Evolutionary conservation across 2,113 vertebrate genomes (phyloP).

Genomic region (Salvelinus alpinus): DNA sequence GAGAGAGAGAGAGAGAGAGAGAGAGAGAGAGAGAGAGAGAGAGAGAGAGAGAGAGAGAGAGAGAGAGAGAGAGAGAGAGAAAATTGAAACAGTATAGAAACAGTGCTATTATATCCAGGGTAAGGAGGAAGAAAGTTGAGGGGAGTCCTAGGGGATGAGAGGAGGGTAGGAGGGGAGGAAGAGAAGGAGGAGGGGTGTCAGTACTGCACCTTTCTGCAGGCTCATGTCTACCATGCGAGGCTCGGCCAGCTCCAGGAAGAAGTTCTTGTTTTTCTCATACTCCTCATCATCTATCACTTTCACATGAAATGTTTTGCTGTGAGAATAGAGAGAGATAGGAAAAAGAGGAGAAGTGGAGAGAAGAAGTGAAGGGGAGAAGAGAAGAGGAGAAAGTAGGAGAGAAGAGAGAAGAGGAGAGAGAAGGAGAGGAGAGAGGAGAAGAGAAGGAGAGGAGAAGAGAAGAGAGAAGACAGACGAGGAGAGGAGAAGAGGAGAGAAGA

Average conservation of each 20-base stretch:
- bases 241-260: constrained; percentile 99
- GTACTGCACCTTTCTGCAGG: constrained; percentile 78
- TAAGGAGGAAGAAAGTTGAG: neutral
- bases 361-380: neutral
- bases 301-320: constrained; percentile 98
- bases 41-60: neutral
- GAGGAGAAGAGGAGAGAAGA: too few relatives aligned
- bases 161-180: too few relatives aligned
- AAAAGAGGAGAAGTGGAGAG: constrained; percentile 25
- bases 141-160: neutral
- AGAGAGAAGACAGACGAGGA: neutral
- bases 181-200: neutral
- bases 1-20: too few relatives aligned
- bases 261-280: constrained; percentile 99
- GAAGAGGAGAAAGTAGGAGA: too few relatives aligned
- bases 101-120: neutral
- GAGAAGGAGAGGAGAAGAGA: constrained; percentile 31
- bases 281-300: constrained; percentile 99
- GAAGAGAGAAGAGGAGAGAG: too few relatives aligned
- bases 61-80: neutral
- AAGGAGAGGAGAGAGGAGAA: constrained; percentile 28
- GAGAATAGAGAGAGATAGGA: constrained; percentile 75
- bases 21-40: neutral
- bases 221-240: constrained; percentile 85
- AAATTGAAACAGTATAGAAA: too few relatives aligned